Conservation (phyloP, 2,888 invertebrate genomes). For the Bruchidius siliquastri region DNA sequence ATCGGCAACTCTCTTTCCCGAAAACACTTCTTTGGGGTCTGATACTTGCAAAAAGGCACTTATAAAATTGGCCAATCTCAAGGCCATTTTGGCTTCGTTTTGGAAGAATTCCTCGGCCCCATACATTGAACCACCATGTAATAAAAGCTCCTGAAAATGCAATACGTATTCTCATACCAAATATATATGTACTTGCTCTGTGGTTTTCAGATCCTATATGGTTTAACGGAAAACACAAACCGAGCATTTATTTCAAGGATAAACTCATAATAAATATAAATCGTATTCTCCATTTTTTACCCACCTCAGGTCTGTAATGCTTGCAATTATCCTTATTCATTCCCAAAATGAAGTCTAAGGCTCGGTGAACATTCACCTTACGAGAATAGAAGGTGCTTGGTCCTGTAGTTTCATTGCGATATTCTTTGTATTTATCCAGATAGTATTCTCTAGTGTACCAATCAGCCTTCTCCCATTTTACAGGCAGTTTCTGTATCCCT, state of each 20-base stretch:
- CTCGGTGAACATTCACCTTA: conserved; percentile 71
- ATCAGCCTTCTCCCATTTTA: conserved; percentile 73
- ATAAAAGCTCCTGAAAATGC: conserved; percentile 54
- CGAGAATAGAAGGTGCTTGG: conserved; percentile 61
- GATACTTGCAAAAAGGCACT: conserved; percentile 90
- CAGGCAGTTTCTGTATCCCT: conserved; percentile 85
- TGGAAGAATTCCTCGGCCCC: conserved; percentile 86
- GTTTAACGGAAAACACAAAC: no score
- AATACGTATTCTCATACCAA: no score
- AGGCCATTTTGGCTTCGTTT: conserved; percentile 94
- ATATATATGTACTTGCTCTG: no score
- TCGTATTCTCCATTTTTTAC: no score
- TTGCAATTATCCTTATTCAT: conserved; percentile 57
- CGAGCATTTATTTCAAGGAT: no score
- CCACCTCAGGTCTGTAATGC: conserved; percentile 51
- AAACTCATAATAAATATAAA: no score
- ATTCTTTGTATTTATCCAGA: conserved; percentile 68
- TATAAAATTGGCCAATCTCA: conserved; percentile 92
- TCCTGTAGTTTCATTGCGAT: conserved; percentile 65
- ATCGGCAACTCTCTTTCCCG: conserved; percentile 84
- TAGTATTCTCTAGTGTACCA: conserved; percentile 68
- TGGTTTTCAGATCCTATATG: no score
- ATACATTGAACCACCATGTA: conserved; percentile 83
- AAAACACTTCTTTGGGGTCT: conserved; percentile 84
- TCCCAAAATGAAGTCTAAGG: conserved; percentile 69